Evolutionary conservation across 2,888 invertebrate genomes (phyloP), one percentile per base, ranked within the genome.

Genomic region (Sphaerophoria rueppellii): DNA sequence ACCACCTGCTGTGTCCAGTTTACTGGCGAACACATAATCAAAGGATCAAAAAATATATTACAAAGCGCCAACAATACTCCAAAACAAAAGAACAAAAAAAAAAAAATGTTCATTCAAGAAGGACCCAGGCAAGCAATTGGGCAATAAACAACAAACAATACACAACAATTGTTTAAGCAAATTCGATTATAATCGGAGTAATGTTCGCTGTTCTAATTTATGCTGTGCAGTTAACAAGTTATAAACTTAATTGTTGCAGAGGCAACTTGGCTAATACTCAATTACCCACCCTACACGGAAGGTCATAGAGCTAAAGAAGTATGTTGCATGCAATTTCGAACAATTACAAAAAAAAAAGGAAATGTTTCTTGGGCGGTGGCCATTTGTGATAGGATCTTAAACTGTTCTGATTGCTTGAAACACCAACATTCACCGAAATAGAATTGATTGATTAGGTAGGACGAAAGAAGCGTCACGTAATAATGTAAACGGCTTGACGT

Each of bases 291-390:
- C 60, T 37, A 50, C 14, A 16, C 16, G 54, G 35, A 79, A 79
- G 78, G 78, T 72, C 78, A 72, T 46, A 16, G 50, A 67, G 67
- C 54, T 65, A 58, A 79, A 79, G 46, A 37, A 50, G n/a, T n/a
- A 12, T 70, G 24, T 50, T 61, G 43, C 40, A 40, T 40, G 40
- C 43, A 43, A 11, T 43, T 43, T 12, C 9, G 2, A 43, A 9
- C 9, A 43, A 9, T 11, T 43, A 11, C 2, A 9, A 43, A 43
- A 43, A 2, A 4, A 43, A 24, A 24, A 24, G 2, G 1, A 24
- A 24, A 2, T 24, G 24, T 0, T 43, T 9, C 12, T 5, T 5
- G 43, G 43, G 43, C 43, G 43, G 43, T 43, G 43, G 43, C 12
- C 43, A 43, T 43, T 43, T 43, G 32, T 73, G 69, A 70, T 50